phyloP scores from a whole-genome alignment of 2,888 invertebrate genomes.

The Julus scandinavius region DNA sequence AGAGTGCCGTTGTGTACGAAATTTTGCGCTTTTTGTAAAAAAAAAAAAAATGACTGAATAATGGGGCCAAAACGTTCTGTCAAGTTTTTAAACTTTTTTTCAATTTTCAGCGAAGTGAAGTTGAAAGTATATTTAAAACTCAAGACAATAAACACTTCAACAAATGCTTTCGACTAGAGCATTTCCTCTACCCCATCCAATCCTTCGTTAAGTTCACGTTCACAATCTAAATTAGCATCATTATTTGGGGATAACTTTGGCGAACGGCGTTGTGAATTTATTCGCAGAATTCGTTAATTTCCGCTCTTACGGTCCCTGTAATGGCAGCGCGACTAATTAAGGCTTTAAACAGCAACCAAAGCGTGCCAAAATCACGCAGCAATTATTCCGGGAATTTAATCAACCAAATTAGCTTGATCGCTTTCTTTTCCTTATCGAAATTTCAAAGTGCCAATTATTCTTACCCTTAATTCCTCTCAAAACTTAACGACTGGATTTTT shows the following conservation, averaged over 20 bases:
- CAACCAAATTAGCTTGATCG: slow-evolving; percentile 31
- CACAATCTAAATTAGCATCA: slow-evolving; percentile 25
- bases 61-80: slow-evolving; percentile 28
- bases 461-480: background rate
- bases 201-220: background rate
- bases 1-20: background rate
- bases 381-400: slow-evolving; percentile 39
- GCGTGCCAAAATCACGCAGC: slow-evolving; percentile 16
- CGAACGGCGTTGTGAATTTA: slow-evolving; percentile 6
- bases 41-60: slow-evolving; percentile 15
- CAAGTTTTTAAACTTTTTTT: background rate
- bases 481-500: background rate
- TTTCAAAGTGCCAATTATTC: slow-evolving; percentile 2
- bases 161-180: background rate
- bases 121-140: slow-evolving; percentile 3
- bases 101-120: background rate
- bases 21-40: background rate
- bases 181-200: background rate
- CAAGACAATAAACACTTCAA: slow-evolving; percentile 36
- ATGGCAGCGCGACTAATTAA: slow-evolving; percentile 40
- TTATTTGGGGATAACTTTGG: background rate
- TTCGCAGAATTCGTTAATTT: slow-evolving; percentile 39
- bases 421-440: slow-evolving; percentile 31
- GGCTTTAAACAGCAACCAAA: slow-evolving; percentile 35
- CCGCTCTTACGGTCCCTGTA: slow-evolving; percentile 1